Evolutionary conservation across 2,888 invertebrate species (phyloP).

Genomic region (Lucinisca nassula): DNA sequence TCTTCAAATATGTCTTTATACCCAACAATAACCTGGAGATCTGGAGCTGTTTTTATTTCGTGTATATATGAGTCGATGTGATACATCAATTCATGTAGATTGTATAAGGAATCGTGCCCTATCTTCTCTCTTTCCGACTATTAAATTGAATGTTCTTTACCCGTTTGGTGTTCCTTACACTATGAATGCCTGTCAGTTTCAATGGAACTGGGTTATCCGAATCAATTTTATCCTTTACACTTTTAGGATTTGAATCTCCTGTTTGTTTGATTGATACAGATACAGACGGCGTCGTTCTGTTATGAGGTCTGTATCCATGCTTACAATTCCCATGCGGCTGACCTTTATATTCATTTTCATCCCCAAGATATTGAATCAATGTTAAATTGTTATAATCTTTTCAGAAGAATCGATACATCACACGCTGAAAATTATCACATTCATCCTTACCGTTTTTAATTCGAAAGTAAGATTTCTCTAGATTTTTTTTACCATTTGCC

Average conservation of each 20-base stretch:
- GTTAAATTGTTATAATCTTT: neutral
- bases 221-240: neutral
- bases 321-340: neutral
- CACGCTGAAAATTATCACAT: neutral
- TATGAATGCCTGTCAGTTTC: neutral
- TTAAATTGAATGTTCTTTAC: neutral
- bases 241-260: neutral
- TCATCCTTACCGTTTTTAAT: slow-evolving; percentile 5
- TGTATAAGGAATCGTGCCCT: slow-evolving; percentile 1
- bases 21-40: neutral
- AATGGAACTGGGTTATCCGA: neutral
- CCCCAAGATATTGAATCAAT: neutral
- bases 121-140: neutral
- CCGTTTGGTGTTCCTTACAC: neutral
- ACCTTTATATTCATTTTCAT: neutral
- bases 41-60: slow-evolving; percentile 3
- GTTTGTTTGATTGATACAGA: neutral
- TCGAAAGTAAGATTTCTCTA: neutral
- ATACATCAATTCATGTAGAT: neutral
- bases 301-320: neutral
- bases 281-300: neutral
- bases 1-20: neutral
- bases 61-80: neutral
- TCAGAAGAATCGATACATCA: neutral
- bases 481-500: neutral